Evolutionary conservation across 1,140 invertebrate genomes (phyloP).

Genomic region (Temnothorax longispinosus): DNA sequence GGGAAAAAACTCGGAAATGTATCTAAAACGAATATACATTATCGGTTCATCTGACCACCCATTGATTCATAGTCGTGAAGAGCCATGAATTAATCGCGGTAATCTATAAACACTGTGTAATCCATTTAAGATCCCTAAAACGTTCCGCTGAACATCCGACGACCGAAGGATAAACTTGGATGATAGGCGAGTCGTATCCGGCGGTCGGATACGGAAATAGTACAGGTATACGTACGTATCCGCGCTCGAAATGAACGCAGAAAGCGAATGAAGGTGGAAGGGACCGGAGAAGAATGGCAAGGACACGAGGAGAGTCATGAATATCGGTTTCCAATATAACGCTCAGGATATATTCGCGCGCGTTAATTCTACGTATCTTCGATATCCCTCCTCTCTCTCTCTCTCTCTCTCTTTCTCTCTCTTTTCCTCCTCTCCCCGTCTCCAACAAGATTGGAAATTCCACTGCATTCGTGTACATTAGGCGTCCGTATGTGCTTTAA

Average conservation of each 20-base stretch:
- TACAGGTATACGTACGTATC: constrained; percentile 23
- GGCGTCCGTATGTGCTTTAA: not conserved
- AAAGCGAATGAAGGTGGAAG: constrained; percentile 8
- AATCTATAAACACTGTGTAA: constrained; percentile 7
- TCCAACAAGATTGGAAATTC: constrained; percentile 64
- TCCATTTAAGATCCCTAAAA: not conserved
- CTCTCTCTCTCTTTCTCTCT: not conserved
- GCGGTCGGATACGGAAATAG: not conserved
- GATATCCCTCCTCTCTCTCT: constrained; percentile 2
- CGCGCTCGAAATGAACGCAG: not conserved
- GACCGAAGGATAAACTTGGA: constrained; percentile 10
- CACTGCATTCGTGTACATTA: constrained; percentile 20
- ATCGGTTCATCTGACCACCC: not conserved
- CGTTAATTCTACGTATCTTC: constrained; percentile 69
- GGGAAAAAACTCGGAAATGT: not conserved
- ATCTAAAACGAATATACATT: not conserved
- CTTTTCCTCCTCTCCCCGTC: no score
- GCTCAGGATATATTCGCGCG: constrained; percentile 54
- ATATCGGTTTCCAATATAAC: constrained; percentile 74
- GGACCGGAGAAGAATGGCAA: not conserved
- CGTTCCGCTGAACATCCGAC: not conserved
- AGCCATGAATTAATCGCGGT: not conserved
- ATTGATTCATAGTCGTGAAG: not conserved
- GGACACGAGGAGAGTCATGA: constrained; percentile 51
- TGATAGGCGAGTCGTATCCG: constrained; percentile 13